These are phyloP conservation scores for Anniella stebbinsi DNA, from an alignment of 2,797 vertebrate species.

Conservation along the genomic window DNA sequence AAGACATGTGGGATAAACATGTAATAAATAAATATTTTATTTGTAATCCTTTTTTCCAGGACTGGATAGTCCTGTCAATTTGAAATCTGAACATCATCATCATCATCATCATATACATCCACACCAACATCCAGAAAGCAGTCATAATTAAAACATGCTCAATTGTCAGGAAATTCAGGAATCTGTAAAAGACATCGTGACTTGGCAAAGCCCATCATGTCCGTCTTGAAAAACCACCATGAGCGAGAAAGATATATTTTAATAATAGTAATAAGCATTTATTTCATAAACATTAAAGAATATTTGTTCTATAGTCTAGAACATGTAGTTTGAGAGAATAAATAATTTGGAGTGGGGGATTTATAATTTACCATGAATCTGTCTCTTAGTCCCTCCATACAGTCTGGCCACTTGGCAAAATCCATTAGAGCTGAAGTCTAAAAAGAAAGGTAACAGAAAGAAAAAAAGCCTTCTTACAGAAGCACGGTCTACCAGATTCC, in stretches of 20 bases:
- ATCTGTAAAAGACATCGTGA: no score
- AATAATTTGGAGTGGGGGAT: conserved; percentile 19
- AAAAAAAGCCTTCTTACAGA: background rate
- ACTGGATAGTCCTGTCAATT: background rate
- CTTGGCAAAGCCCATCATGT: no score
- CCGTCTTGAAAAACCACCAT: no score
- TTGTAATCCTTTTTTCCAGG: background rate
- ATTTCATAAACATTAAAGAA: background rate
- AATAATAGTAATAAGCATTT: no score
- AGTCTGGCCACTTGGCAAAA: conserved; percentile 56
- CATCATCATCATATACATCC: no score
- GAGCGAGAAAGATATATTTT: no score
- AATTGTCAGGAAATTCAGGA: no score
- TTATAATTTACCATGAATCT: conserved; percentile 79
- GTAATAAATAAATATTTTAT: background rate
- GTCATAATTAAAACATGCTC: no score
- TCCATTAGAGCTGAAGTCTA: conserved; percentile 60
- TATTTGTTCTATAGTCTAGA: background rate
- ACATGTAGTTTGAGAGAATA: background rate
- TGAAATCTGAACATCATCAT: background rate
- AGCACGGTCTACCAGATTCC: background rate
- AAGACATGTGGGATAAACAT: background rate
- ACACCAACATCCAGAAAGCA: no score
- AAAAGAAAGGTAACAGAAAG: conserved; percentile 33
- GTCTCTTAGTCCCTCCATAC: conserved; percentile 76